Percentiles rank a stretch among this genome's conserved stretches.
Conservation (phyloP, 2,888 invertebrate genomes). For the Lasioglossum vierecki region DNA sequence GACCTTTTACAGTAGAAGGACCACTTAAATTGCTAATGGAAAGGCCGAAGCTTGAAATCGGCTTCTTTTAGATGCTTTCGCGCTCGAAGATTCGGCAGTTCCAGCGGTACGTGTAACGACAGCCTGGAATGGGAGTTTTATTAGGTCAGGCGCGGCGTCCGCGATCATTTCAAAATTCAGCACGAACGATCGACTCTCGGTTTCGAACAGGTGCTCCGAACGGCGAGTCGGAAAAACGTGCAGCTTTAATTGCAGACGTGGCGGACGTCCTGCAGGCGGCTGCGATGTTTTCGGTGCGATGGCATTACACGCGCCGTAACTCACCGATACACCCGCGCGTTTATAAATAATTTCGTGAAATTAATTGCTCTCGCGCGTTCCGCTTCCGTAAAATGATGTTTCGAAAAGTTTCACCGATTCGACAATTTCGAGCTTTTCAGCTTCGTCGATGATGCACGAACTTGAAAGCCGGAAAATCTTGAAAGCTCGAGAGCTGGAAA, state of each 20-base stretch:
- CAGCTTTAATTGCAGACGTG: constrained; percentile 18
- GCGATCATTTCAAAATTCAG: constrained; percentile 41
- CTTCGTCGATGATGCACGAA: background rate
- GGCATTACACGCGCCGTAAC: background rate
- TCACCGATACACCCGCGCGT: background rate
- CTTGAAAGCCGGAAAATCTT: background rate
- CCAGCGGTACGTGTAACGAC: background rate
- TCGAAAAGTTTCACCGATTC: background rate
- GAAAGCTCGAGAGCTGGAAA: no score
- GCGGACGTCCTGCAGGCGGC: background rate
- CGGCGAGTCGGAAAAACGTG: constrained; percentile 3
- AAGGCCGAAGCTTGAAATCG: background rate
- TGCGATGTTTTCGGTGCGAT: background rate
- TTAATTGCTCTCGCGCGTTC: background rate
- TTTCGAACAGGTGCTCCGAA: constrained; percentile 13
- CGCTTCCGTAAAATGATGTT: background rate
- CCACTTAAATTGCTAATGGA: background rate
- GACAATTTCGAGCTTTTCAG: background rate
- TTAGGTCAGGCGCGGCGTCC: constrained; percentile 6
- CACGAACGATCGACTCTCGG: constrained; percentile 26
- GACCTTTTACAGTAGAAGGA: background rate
- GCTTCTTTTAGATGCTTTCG: background rate
- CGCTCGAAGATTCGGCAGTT: background rate
- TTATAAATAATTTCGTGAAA: background rate
- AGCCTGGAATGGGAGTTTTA: constrained; percentile 15